Evolutionary conservation across 2,113 vertebrate genomes (phyloP), one percentile per base, ranked within the genome.

Genomic region (Gadus macrocephalus): DNA sequence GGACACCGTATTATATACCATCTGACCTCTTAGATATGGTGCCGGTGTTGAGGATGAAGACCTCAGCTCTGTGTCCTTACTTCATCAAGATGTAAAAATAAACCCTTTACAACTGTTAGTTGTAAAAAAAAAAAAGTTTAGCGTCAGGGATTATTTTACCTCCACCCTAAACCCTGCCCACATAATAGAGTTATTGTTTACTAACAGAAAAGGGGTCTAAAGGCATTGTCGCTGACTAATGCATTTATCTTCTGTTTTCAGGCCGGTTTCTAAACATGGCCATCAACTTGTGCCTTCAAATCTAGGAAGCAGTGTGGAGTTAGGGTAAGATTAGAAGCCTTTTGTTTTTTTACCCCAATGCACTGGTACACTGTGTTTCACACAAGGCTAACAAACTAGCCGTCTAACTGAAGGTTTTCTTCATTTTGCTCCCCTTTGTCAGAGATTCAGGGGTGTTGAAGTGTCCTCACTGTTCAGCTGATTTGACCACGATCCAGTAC

Each of bases 261-360:
- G 95, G 61, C 62, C 81, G 0, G 79, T 92, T 71, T 93, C 92
- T 69, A 88, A 74, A 72, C 87, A 94, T 85, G 94, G 95, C 65
- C 93, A 96, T 79, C 87, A 66, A 0, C 91, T 95, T 0, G 89
- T 95, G 25, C 90, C 93, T 28, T 90, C 93, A 0, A 77, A 83
- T 53, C 84, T 89, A 60, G 78, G 77, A 31, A 76, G 62, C 20
- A 79, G 31, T 55, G 0, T 72, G 14, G 81, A 86, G 62, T 20
- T 71, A 8, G 84, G 73, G 90, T 91, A 71, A 82, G 85, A 49
- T 49, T 9, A 9, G 7, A 49, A 49, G 42, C 12, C 42, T 49
- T 49, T 49, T 9, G 42, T 49, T 49, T 80, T 5, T 20, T 69
- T 9, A 9, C 12, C 1, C 19, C 12, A 14, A 9, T 28, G 20